Base-by-base conservation (phyloP, 2,888 invertebrate genomes). In the Stramonita haemastoma region DNA sequence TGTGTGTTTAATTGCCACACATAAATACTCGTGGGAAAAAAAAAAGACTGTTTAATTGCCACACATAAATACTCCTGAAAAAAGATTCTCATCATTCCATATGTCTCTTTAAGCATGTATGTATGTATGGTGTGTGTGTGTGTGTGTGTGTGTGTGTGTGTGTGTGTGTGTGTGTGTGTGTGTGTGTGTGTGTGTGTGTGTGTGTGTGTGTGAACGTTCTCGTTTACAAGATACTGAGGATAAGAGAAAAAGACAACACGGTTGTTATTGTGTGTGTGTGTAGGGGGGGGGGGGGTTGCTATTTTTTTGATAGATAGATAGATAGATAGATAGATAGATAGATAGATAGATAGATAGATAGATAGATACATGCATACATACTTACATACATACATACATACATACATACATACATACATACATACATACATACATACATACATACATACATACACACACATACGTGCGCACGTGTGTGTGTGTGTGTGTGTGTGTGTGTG, bases 131-230 rank as follows among this genome's bases (percentile, higher is more conserved):
- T 77, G 29, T 29, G 73, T 73, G 36, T 36, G 34, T 34, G 46
- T 85, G 56, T 85, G 73, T n/a, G 73, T 73, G 73, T n/a, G 73
- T 73, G 73, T n/a, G 73, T 73, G 73, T 73, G 73, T 73, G 73
- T 73, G n/a, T 73, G 73, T 73, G 11, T 73, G 73, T 73, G 73
- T n/a, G 22, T 73, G 73, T n/a, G 66, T 66, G 66, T 66, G 66
- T 66, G 66, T 66, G 66, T 66, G 66, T 66, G 66, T 66, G 66
- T 66, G 66, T 66, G 66, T 66, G 66, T 66, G 66, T 66, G 66
- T 66, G 66, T 66, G 66, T 66, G 66, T 66, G 66, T 60, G 66
- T 66, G 13, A 22, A 26, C 26, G 66, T 66, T 4, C 13, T 46
- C 8, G 46, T 46, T 46, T 46, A 46, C 46, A 46, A 46, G 46